Base-by-base conservation (phyloP, 2,888 invertebrate genomes). In the Nebria salina region DNA sequence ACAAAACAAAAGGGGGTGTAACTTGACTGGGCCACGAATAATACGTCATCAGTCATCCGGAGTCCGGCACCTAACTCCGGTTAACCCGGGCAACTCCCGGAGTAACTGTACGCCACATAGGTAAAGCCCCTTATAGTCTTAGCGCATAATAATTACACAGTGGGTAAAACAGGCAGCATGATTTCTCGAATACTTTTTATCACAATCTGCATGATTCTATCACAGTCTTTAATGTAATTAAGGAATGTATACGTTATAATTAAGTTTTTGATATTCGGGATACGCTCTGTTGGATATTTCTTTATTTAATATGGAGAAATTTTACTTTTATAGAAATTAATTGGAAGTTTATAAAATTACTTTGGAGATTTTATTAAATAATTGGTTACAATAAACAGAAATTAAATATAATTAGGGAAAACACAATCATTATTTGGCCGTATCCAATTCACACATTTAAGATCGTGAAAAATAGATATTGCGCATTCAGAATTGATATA, bases 21-120 rank as follows among this genome's bases (percentile, higher is more conserved):
- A 85, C 85, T 85, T 82, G 83, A 84, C 85, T 85, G 85, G 86
- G 85, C 85, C 84, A 85, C 85, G 85, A 85, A 83, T 86, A 87
- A 87, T 87, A 87, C 87, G 86, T 87, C 87, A 87, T 87, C 87
- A 86, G 85, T 87, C 87, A 87, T 87, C 87, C 87, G 87, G 87
- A 86, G 86, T 86, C 86, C 86, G 84, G 86, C 84, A 84, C 85
- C 79, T 76, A 81, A 81, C 76, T 81, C 81, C 81, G 79, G 78
- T 78, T 78, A 73, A 72, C 43, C 78, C 72, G 75, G 75, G 72
- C 65, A 75, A 81, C 73, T 76, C 81, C 81, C 76, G 79, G 54
- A 73, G 68, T 13, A 43, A 72, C 72, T 42, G 65, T 20, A 73
- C 54, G 25, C 9, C n/a, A 72, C 20, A 74, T 78, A 78, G 73